Evolutionary conservation across 2,797 vertebrate species (phyloP), one percentile per base, ranked within the genome.

Genomic region (Podargus strigoides): DNA sequence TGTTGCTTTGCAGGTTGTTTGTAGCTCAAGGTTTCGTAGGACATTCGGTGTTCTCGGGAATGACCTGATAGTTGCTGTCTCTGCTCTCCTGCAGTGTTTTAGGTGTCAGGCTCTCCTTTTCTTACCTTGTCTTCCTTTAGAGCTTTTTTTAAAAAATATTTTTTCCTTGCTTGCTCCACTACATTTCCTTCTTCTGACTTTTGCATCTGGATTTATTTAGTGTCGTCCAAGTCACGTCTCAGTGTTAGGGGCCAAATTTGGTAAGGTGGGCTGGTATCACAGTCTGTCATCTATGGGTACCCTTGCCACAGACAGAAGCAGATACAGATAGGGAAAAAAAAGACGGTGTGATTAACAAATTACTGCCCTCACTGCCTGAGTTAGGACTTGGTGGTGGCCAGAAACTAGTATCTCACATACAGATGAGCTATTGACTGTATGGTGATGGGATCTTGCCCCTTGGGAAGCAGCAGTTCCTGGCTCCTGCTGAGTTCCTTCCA

Each of bases 401-500:
- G 72, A 59, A 94, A 67, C 63, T 50, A 46, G 50, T 82, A 59
- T 42, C 60, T 80, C 37, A 32, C 11, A 5, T 83, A 41, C 56
- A 67, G 60, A 93, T 67, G 73, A 88, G 37, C 26, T 93, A 27
- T 64, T 67, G 82, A 77, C 1, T 3, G 26, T 41, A 16, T 12
- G 7, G 60, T 74, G 39, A 34, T 63, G 52, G 52, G 68, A 77
- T 83, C 44, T 56, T 77, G 32, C 53, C 58, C 34, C 58, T 77
- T 59, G 90, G 74, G 86, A 90, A 66, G 42, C 39, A 62, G 63
- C 50, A 94, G 36, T 96, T 96, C 81, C 92, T 94, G 94, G 84
- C 81, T 92, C 24, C 56, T 82, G 77, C 84, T 81, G 63, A 73
- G 50, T 55, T 93, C n/a, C 62, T 96, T 96, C 95, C 92, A 95